Percentiles rank a stretch among this genome's conserved stretches.
These are phyloP conservation scores for Melinaea menophilus DNA, from an alignment of 2,888 invertebrate genomes.

Conservation along the genomic window DNA sequence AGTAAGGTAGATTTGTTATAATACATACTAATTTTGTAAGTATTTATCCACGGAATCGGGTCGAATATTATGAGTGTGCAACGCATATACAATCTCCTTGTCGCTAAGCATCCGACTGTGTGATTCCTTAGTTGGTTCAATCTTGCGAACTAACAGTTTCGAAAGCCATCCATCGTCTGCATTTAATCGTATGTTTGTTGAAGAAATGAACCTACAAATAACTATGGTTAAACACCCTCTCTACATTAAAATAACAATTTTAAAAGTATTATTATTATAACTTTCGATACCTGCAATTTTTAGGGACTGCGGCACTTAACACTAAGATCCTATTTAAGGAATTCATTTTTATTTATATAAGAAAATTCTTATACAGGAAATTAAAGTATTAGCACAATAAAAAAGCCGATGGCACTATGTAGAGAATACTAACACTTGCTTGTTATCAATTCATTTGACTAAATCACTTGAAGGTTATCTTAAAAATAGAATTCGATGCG, in stretches of 20 bases:
- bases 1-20: slow-evolving; percentile 41
- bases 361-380: slow-evolving; percentile 1
- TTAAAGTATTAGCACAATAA: slow-evolving; percentile 33
- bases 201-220: slow-evolving; percentile 61
- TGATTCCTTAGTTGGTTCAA: slow-evolving; percentile 96
- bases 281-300: slow-evolving; percentile 59
- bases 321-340: slow-evolving; percentile 58
- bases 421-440: slow-evolving; percentile 35
- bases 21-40: slow-evolving; percentile 92
- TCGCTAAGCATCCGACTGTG: slow-evolving; percentile 98
- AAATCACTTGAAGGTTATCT: slow-evolving; percentile 77
- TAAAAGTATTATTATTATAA: slow-evolving; percentile 18
- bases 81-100: slow-evolving; percentile 96
- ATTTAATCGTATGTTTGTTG: slow-evolving; percentile 55
- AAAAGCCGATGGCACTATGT: slow-evolving; percentile 32
- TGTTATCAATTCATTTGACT: slow-evolving; percentile 71
- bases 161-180: slow-evolving; percentile 90
- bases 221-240: slow-evolving; percentile 34
- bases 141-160: slow-evolving; percentile 91
- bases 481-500: slow-evolving; percentile 59
- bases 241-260: slow-evolving; percentile 43
- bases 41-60: slow-evolving; percentile 93
- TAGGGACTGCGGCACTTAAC: slow-evolving; percentile 55
- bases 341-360: slow-evolving; percentile 51
- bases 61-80: slow-evolving; percentile 96